These are phyloP conservation scores for Batillaria attramentaria DNA, from an alignment of 1,140 invertebrate genomes.

Conservation along the genomic window DNA sequence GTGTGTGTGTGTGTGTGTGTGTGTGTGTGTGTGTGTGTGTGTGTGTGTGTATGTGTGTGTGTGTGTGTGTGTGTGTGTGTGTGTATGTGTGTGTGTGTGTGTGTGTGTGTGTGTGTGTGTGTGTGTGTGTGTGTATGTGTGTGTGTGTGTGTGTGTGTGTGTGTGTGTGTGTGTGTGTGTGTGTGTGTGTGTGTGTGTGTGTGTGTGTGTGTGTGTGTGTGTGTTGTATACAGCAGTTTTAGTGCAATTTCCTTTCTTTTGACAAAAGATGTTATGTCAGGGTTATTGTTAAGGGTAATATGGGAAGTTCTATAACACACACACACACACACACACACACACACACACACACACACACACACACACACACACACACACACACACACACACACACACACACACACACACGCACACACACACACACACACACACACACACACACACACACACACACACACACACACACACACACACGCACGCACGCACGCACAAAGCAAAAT, in stretches of 20 bases:
- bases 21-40: background rate
- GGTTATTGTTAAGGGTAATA: background rate
- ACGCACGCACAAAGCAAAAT: background rate
- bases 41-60: background rate
- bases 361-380: background rate
- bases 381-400: background rate
- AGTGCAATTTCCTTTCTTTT: background rate
- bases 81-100: background rate
- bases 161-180: no score
- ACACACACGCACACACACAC: background rate
- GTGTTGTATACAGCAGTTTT: background rate
- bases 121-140: background rate
- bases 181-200: background rate
- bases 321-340: background rate
- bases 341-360: background rate
- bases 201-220: background rate
- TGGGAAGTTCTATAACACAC: background rate
- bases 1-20: background rate
- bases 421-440: background rate
- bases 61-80: conserved; percentile 2
- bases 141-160: background rate
- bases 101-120: background rate
- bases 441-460: background rate
- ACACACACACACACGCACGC: background rate
- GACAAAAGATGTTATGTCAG: background rate